Conservation (phyloP, 2,888 invertebrate genomes). For the Philereme transversata region DNA sequence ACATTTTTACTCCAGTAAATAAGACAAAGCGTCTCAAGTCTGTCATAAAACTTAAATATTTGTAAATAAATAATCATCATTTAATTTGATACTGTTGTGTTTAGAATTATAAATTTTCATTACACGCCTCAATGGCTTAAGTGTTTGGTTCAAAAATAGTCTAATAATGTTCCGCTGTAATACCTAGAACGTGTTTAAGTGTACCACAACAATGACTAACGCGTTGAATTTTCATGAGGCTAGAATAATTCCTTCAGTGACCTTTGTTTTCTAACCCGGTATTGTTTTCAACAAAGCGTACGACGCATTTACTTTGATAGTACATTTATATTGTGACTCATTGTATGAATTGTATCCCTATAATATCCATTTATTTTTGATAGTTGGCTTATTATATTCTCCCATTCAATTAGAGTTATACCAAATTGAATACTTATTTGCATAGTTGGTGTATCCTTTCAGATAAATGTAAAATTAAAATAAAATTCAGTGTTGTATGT, state of each 20-base stretch:
- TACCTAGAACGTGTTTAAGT: conserved; percentile 36
- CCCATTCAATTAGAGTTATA: conserved; percentile 12
- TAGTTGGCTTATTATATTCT: conserved; percentile 30
- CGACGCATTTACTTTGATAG: conserved; percentile 44
- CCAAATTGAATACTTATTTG: not conserved
- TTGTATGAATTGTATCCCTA: conserved; percentile 28
- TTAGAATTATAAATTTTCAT: too few relatives aligned
- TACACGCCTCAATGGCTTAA: not conserved
- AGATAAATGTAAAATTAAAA: not conserved
- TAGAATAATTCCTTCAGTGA: conserved; percentile 66
- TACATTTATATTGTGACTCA: conserved; percentile 53
- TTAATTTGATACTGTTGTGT: too few relatives aligned
- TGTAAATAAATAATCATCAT: too few relatives aligned
- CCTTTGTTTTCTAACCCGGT: conserved; percentile 62
- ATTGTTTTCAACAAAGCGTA: conserved; percentile 57
- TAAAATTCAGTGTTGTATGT: not conserved
- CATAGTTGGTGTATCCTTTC: not conserved
- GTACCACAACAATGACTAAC: conserved; percentile 60
- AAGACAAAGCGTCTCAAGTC: too few relatives aligned
- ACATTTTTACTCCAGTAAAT: too few relatives aligned
- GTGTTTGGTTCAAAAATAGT: conserved; percentile 9
- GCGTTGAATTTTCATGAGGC: conserved; percentile 66
- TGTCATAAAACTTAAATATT: too few relatives aligned
- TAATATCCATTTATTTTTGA: conserved; percentile 35
- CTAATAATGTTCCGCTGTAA: conserved; percentile 3